Percentiles rank a stretch among this genome's conserved stretches.
Evolutionary conservation across 2,113 vertebrate genomes (phyloP).

Genomic region (Lepus americanus): DNA sequence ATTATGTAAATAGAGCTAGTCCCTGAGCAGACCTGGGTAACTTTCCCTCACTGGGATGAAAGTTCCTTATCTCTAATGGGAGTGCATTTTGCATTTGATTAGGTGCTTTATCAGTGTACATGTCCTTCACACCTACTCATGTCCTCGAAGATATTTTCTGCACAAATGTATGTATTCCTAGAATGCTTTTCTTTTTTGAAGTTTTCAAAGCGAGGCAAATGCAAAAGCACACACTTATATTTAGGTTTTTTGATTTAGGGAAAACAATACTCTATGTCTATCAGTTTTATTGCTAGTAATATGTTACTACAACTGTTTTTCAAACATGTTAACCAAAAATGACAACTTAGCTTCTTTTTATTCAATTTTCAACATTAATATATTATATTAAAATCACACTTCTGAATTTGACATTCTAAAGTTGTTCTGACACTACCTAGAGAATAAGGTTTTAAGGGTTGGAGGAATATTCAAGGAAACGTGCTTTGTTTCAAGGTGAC

Average conservation of each 20-base stretch:
- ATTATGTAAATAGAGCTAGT: background rate
- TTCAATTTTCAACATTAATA: background rate
- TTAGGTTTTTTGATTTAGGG: background rate
- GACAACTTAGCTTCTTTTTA: background rate
- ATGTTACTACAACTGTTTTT: background rate
- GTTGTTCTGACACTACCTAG: background rate
- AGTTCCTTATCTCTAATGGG: background rate
- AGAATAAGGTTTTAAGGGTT: background rate
- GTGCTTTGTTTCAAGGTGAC: background rate
- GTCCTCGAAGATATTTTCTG: background rate
- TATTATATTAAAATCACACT: background rate
- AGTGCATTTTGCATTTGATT: background rate
- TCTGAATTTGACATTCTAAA: conserved; percentile 24
- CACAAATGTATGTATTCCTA: background rate
- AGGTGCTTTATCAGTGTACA: background rate
- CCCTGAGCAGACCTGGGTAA: background rate
- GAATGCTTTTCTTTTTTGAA: background rate
- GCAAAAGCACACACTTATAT: background rate
- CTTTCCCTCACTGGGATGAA: background rate
- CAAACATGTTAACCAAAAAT: background rate
- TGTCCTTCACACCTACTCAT: background rate
- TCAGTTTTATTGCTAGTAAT: background rate
- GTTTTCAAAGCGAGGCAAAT: conserved; percentile 41
- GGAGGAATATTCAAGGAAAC: background rate
- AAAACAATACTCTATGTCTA: accelerated